Evolutionary conservation across 2,113 vertebrate genomes (phyloP), one percentile per base, ranked within the genome.

Genomic region (Nesogale talazaci): DNA sequence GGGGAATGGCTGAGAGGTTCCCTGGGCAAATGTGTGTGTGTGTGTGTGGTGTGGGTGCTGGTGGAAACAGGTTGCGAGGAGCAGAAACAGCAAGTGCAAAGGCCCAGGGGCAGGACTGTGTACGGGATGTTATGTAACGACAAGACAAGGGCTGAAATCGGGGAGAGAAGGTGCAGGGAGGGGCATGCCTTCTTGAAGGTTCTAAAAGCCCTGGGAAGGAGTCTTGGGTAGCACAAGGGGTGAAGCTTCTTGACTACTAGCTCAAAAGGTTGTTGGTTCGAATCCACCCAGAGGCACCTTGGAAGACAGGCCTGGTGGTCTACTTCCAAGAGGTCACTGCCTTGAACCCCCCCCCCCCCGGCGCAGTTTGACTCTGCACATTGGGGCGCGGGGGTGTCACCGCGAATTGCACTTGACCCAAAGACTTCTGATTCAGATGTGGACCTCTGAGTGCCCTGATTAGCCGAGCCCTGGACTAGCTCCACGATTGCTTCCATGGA

Each of bases 11-110:
- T 74, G 2, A 65, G 12, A 2, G 9, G 7, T 69, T 82, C 25
- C 77, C 67, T 29, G 76, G 38, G 31, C 23, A 77, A 59, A 52
- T 52, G 46, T 52, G 46, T 52, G 46, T 52, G 46, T 6, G 46
- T 9, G 46, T 52, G 46, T 5, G 46, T 52, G 46, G 46, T 6
- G 34, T 6, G 56, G 5, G 34, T 36, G 86, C 25, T 65, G 27
- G 69, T 77, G 36, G 69, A 79, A 88, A 77, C 89, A 34, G 61
- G 75, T 85, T 87, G 77, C 42, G 86, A 93, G 89, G 20, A 56
- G 25, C 16, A 40, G 31, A 40, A 40, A 11, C 22, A 72, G 70
- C 76, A 61, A 81, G 42, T 65, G 42, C 59, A 75, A 88, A 94
- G 72, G 90, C 17, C 40, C 92, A 76, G 92, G 61, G 89, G 22